Conservation (phyloP, 1,140 invertebrate species). For the Lasioglossum albipes region DNA sequence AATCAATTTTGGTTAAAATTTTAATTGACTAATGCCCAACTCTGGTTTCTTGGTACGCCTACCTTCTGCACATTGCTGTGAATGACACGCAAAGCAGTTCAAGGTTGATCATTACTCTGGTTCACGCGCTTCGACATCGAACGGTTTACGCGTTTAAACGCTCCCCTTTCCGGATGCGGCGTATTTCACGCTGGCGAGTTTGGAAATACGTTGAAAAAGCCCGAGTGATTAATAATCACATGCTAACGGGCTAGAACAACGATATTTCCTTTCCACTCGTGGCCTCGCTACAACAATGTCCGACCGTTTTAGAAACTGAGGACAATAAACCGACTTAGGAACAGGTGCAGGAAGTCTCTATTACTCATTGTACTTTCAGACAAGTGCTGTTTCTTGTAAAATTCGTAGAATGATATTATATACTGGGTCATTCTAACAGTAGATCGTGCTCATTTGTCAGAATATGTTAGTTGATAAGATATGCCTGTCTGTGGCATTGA, state of each 20-base stretch:
- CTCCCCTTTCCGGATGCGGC: constrained; percentile 57
- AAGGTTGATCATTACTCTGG: neutral
- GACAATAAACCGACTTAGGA: neutral
- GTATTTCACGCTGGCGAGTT: constrained; percentile 60
- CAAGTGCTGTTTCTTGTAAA: neutral
- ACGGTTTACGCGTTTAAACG: constrained; percentile 6
- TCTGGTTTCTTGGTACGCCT: too few relatives aligned
- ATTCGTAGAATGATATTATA: neutral
- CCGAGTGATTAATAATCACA: constrained; percentile 69
- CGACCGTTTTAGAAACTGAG: neutral
- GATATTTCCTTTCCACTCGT: constrained; percentile 46
- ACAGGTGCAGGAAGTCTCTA: constrained; percentile 59
- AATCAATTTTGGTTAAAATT: too few relatives aligned
- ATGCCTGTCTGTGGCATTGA: too few relatives aligned
- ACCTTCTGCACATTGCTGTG: too few relatives aligned
- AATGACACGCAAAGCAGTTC: neutral
- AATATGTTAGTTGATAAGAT: too few relatives aligned
- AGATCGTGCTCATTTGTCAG: neutral
- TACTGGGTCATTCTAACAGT: neutral
- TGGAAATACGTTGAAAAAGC: constrained; percentile 55
- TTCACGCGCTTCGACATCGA: constrained; percentile 1
- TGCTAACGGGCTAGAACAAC: constrained; percentile 49
- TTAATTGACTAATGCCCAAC: too few relatives aligned
- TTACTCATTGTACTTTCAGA: constrained; percentile 13
- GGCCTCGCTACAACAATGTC: neutral